Base-by-base conservation (phyloP, 2,113 vertebrate genomes). In the Cnemophilus loriae region DNA sequence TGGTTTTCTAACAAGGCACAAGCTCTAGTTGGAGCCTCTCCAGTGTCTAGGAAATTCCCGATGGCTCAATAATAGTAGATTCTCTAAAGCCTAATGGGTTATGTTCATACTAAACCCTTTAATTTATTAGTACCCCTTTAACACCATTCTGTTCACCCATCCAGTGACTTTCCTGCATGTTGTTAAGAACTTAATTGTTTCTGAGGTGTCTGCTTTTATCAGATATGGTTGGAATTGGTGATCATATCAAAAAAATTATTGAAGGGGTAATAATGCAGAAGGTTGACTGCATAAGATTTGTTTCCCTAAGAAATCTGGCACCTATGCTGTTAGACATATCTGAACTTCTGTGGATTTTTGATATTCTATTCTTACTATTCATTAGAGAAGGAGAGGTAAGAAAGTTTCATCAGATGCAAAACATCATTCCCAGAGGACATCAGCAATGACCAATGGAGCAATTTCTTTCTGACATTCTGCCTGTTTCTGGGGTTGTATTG, bases 1-100 rank as follows among this genome's bases (percentile, higher is more conserved):
- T 89, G 74, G 16, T 94, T 93, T 94, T 95, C 69, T 89, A 55
- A 56, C 52, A 91, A 91, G 81, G 9, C 44, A 90, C 59, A 65
- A 74, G 28, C 68, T 89, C 32, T 65, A 87, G 4, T 0, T 89
- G 59, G 50, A 89, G 39, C 9, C 73, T 87, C 76, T 89, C 50
- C 65, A 69, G 33, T 83, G 42, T 61, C 57, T 85, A 46, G 24
- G 49, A 95, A 90, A 76, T 93, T 87, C 67, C 28, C 78, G 50
- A 57, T 3, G 10, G 41, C 32, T 79, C 70, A 82, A 13, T 76
- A 37, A 11, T 69, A 23, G 32, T 73, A 68, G 70, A 73, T 64
- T 76, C 53, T 79, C 78, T 83, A 61, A 75, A 96, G 61, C 46
- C 41, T 69, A 41, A 44, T 65, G 83, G 8, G 17, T 59, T 76